Evolutionary conservation across 2,113 vertebrate genomes (phyloP).

Genomic region (Embiotoca jacksoni): DNA sequence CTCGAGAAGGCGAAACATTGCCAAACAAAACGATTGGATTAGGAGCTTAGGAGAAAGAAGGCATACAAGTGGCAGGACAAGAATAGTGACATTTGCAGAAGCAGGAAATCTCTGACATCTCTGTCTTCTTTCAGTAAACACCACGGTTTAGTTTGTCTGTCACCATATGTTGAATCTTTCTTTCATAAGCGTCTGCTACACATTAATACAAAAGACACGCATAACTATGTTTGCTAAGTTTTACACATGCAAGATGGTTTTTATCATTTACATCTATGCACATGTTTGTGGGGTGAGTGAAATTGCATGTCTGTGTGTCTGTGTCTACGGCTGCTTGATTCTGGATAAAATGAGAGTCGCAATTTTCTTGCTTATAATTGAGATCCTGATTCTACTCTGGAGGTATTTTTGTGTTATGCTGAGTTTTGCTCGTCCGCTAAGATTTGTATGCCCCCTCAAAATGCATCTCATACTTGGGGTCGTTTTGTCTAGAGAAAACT

Average conservation of each 20-base stretch:
- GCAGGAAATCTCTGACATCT: slow-evolving; percentile 39
- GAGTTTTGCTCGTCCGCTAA: no score
- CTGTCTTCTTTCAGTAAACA: slow-evolving; percentile 29
- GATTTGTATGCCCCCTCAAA: no score
- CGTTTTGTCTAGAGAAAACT: no score
- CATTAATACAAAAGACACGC: not conserved
- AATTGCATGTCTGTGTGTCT: not conserved
- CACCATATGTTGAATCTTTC: slow-evolving; percentile 13
- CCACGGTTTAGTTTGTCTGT: not conserved
- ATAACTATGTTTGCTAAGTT: not conserved
- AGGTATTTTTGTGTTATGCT: no score
- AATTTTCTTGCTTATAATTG: no score
- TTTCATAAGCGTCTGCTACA: slow-evolving; percentile 6
- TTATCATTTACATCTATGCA: not conserved
- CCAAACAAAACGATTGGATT: slow-evolving; percentile 70
- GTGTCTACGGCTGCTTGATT: no score
- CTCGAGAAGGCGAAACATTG: slow-evolving; percentile 19
- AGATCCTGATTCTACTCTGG: no score
- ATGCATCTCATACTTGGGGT: no score
- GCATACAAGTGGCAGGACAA: slow-evolving; percentile 29
- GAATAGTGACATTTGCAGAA: slow-evolving; percentile 55
- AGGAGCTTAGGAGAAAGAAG: slow-evolving; percentile 66
- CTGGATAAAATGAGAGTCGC: no score
- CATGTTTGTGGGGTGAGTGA: not conserved
- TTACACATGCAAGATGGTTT: not conserved